These are phyloP conservation scores for Galago senegalensis DNA, from an alignment of 2,797 vertebrate species.

Conservation along the genomic window DNA sequence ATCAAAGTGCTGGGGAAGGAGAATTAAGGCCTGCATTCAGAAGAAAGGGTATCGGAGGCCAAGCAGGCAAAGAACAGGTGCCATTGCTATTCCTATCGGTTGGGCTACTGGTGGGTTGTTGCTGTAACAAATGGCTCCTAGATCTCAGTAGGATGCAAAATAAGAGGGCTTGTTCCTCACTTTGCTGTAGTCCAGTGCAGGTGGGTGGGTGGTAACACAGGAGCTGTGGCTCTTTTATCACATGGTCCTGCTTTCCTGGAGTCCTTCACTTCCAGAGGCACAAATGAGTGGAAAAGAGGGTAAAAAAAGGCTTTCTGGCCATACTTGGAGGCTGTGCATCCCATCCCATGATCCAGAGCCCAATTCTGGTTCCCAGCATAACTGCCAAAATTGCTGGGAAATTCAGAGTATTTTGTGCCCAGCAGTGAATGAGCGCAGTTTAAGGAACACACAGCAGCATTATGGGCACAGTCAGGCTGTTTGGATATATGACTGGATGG, in stretches of 20 bases:
- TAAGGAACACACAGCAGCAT: neutral
- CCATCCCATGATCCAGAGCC: neutral
- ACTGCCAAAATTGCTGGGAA: neutral
- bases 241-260: rapidly evolving
- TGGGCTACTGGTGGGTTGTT: neutral
- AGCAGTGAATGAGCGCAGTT: neutral
- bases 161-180: neutral
- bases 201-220: rapidly evolving
- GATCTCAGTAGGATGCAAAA: neutral
- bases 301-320: neutral
- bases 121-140: neutral
- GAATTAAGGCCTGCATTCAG: neutral
- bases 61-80: neutral
- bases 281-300: neutral
- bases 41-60: neutral
- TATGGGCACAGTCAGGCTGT: neutral
- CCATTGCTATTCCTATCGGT: neutral
- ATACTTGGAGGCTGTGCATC: neutral
- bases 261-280: neutral
- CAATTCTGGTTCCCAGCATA: neutral
- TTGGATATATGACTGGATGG: neutral
- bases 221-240: no score
- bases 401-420: neutral
- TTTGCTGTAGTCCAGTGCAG: neutral
- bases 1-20: neutral